phyloP scores from a whole-genome alignment of 2,113 vertebrate genomes.

The Microcebus murinus region DNA sequence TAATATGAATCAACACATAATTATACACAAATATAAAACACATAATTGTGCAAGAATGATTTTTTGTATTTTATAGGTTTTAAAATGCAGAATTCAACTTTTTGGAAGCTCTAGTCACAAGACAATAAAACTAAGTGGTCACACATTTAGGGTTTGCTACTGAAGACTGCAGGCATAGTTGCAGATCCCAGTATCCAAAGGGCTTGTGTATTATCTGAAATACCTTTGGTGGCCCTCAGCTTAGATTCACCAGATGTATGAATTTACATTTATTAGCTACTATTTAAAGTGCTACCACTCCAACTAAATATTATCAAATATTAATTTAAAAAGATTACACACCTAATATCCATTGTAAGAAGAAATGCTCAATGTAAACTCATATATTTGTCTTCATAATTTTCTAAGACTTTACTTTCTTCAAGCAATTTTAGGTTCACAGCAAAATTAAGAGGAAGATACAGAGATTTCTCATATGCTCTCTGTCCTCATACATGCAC shows the following conservation, averaged over 20 bases:
- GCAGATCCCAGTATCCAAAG: background rate
- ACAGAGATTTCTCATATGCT: background rate
- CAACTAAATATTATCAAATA: background rate
- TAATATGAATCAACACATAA: conserved; percentile 9
- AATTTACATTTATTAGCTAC: background rate
- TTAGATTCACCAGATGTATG: background rate
- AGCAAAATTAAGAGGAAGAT: background rate
- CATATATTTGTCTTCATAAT: background rate
- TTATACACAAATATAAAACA: background rate
- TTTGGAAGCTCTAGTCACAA: background rate
- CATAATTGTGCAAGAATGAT: background rate
- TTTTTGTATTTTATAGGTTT: background rate
- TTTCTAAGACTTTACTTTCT: background rate
- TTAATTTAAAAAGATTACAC: background rate
- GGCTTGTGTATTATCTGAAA: background rate
- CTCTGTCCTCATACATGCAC: background rate
- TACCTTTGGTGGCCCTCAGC: background rate
- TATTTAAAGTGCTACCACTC: background rate
- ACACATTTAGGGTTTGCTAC: background rate
- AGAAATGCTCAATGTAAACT: background rate
- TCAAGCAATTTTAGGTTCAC: background rate
- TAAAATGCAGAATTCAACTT: background rate
- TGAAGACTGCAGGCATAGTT: background rate
- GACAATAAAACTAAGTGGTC: background rate
- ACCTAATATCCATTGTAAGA: background rate